phyloP scores from a whole-genome alignment of 2,888 invertebrate genomes.

The Vanessa cardui region DNA sequence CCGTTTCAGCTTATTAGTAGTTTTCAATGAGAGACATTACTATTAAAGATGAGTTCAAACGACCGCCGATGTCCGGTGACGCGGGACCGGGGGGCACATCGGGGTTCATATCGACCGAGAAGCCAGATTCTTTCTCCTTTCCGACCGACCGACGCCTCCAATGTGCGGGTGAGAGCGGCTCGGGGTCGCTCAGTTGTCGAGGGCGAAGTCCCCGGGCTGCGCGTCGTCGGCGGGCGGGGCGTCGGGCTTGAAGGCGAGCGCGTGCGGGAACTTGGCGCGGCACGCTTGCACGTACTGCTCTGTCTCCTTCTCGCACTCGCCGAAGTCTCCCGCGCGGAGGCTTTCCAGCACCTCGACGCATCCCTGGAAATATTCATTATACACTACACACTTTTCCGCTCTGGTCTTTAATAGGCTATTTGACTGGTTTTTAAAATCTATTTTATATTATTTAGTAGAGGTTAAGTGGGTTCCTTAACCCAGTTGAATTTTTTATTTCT shows the following conservation, averaged over 20 bases:
- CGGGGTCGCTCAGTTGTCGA: not conserved
- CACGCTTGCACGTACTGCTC: conserved; percentile 89
- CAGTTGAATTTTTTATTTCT: too few relatives aligned
- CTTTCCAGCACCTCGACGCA: conserved; percentile 91
- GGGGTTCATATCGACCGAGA: too few relatives aligned
- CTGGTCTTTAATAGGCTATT: too few relatives aligned
- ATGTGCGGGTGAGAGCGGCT: too few relatives aligned
- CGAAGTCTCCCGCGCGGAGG: conserved; percentile 91
- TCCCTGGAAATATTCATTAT: conserved; percentile 77
- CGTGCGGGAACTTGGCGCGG: conserved; percentile 89
- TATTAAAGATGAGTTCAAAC: not conserved
- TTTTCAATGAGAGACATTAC: not conserved
- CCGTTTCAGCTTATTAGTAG: conserved; percentile 9
- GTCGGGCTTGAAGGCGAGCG: conserved; percentile 86
- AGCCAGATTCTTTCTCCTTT: too few relatives aligned
- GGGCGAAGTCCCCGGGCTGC: not conserved
- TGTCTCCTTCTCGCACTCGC: conserved; percentile 86
- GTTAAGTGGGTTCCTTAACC: too few relatives aligned
- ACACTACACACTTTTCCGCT: too few relatives aligned
- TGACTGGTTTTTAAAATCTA: too few relatives aligned
- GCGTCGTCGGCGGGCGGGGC: not conserved
- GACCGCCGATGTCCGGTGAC: too few relatives aligned
- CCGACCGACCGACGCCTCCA: too few relatives aligned
- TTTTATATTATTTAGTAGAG: too few relatives aligned
- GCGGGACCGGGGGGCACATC: too few relatives aligned